Evolutionary conservation across 1,140 invertebrate genomes (phyloP).

Genomic region (fruit fly (Drosophila melanogaster)): DNA sequence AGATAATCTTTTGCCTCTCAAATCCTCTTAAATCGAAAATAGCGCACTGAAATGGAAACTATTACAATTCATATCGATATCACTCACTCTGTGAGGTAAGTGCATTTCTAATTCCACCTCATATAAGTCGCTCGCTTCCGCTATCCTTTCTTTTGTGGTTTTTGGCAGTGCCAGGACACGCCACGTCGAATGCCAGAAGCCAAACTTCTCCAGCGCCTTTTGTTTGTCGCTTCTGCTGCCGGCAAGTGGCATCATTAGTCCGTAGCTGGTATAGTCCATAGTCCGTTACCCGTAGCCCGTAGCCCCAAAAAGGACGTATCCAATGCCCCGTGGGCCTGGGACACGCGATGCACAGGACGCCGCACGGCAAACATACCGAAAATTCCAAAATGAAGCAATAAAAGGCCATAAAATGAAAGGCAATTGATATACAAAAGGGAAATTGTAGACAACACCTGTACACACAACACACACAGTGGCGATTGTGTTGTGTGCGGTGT

Average conservation of each 20-base stretch:
- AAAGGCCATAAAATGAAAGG: constrained; percentile 64
- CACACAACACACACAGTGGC: constrained; percentile 7
- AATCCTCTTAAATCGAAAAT: too few relatives aligned
- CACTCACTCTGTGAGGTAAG: background rate
- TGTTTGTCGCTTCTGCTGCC: constrained; percentile 39
- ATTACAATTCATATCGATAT: too few relatives aligned
- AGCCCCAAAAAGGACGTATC: constrained; percentile 1
- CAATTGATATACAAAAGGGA: constrained; percentile 80
- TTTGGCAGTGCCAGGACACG: constrained; percentile 74
- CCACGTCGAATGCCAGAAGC: constrained; percentile 58
- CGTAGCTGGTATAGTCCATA: constrained; percentile 5
- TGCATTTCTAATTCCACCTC: background rate
- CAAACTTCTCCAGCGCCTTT: constrained; percentile 37
- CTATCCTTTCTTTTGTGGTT: constrained; percentile 53
- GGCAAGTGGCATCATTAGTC: constrained; percentile 62
- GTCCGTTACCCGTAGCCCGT: constrained; percentile 9
- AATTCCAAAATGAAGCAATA: constrained; percentile 56
- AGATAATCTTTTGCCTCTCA: too few relatives aligned
- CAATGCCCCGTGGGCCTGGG: constrained; percentile 15
- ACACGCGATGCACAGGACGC: constrained; percentile 28
- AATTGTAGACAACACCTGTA: constrained; percentile 55
- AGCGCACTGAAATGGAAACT: too few relatives aligned
- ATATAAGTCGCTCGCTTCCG: background rate
- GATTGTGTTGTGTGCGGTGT: constrained; percentile 24
- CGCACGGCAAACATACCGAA: constrained; percentile 25